phyloP scores from a whole-genome alignment of 37 sponge, comb jelly and placozoan species.

The Agelas oroides region DNA sequence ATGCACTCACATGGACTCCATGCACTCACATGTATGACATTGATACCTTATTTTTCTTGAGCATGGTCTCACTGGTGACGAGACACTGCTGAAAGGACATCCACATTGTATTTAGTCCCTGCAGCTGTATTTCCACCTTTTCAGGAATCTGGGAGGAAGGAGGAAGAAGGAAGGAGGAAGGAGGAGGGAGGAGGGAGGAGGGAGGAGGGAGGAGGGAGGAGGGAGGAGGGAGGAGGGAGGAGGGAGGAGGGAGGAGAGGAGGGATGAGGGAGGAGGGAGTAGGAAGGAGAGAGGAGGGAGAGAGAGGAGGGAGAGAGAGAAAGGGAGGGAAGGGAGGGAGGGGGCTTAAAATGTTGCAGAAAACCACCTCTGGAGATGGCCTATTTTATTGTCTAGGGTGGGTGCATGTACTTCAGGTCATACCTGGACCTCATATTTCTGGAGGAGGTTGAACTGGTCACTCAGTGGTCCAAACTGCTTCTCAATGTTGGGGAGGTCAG shows the following conservation, averaged over 20 bases:
- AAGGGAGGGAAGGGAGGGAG: not conserved
- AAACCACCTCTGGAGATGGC: too few species aligned
- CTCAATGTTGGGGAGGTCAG: slow-evolving; percentile 74
- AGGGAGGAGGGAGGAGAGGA: too few species aligned
- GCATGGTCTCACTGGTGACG: slow-evolving; percentile 86
- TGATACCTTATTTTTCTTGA: slow-evolving; percentile 92
- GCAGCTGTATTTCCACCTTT: slow-evolving; percentile 43
- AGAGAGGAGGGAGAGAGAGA: too few species aligned
- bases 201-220: too few species aligned
- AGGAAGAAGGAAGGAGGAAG: too few species aligned
- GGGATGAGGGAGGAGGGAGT: not conserved
- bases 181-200: too few species aligned
- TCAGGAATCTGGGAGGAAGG: slow-evolving; percentile 23
- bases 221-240: too few species aligned
- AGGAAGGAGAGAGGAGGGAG: too few species aligned
- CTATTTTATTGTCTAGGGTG: too few species aligned
- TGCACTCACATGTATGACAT: too few species aligned
- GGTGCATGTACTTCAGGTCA: too few species aligned
- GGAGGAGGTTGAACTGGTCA: slow-evolving; percentile 94
- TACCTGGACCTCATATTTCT: slow-evolving; percentile 85
- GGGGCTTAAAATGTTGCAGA: slow-evolving; percentile 42
- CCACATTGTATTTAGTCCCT: slow-evolving; percentile 64
- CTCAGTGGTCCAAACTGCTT: slow-evolving; percentile 89
- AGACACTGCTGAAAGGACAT: slow-evolving; percentile 90
- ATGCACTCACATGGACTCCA: too few species aligned